Conservation (phyloP, 30 jellyfish, hydroid and myxozoan species). For the Turritopsis rubra region DNA sequence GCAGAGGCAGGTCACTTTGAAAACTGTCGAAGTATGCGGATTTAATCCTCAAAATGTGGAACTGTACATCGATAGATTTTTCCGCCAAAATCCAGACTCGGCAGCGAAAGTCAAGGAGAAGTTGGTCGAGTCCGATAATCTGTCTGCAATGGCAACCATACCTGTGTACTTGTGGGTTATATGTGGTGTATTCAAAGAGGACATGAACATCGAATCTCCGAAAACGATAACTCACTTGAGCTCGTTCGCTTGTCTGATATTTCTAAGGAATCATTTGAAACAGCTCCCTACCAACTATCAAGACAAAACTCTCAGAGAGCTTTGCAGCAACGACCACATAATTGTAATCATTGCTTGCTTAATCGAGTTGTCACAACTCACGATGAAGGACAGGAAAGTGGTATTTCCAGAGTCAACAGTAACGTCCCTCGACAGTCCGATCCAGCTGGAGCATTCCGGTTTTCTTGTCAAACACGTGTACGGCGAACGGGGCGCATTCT, state of each 20-base stretch:
- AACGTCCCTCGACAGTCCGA: background rate
- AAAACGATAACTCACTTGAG: slow-evolving; percentile 3
- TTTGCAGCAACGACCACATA: background rate
- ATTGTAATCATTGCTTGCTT: background rate
- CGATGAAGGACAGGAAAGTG: background rate
- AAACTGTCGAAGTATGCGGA: slow-evolving; percentile 24
- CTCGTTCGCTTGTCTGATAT: slow-evolving; percentile 11
- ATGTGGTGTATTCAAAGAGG: slow-evolving; percentile 4
- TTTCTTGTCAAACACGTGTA: background rate
- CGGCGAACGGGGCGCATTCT: background rate
- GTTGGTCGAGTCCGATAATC: slow-evolving; percentile 14
- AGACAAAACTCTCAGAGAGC: background rate
- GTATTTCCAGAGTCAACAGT: background rate
- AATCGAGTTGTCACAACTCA: background rate
- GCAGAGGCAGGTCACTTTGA: background rate
- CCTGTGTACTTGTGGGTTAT: slow-evolving; percentile 17
- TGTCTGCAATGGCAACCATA: slow-evolving; percentile 1
- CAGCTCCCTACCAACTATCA: background rate
- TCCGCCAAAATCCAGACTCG: background rate
- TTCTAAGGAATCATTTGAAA: background rate
- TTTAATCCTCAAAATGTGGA: slow-evolving; percentile 12
- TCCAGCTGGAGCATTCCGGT: background rate
- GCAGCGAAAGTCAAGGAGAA: background rate
- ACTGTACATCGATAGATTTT: slow-evolving; percentile 2
- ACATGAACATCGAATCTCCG: slow-evolving; percentile 4